These are phyloP conservation scores for Lontra canadensis DNA, from an alignment of 2,113 vertebrate species.

Conservation along the genomic window DNA sequence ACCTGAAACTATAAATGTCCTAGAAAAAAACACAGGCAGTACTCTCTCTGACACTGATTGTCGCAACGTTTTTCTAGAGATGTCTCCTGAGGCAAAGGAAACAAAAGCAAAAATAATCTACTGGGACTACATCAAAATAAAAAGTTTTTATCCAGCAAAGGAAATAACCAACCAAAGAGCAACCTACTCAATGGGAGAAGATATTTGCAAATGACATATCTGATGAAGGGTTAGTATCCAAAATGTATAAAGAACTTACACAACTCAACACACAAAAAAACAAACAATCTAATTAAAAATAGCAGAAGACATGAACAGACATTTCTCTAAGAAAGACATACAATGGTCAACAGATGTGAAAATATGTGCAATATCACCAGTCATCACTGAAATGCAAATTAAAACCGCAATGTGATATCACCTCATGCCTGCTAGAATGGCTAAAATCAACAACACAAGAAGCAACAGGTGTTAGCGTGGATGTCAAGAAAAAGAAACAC, in stretches of 20 bases:
- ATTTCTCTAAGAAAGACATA: not conserved
- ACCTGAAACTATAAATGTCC: not conserved
- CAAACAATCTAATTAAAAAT: not conserved
- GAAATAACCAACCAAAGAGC: not conserved
- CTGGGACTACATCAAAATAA: not conserved
- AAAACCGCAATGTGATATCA: not conserved
- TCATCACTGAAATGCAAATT: not conserved
- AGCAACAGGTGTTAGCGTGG: not conserved
- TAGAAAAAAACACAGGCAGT: not conserved
- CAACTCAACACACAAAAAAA: not conserved
- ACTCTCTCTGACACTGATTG: not conserved
- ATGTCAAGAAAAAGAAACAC: not conserved
- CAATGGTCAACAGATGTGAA: not conserved
- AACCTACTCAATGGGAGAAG: not conserved
- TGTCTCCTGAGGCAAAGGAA: not conserved
- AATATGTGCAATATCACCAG: not conserved
- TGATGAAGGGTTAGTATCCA: not conserved
- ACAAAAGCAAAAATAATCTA: not conserved
- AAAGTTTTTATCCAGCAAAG: not conserved
- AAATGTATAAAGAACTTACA: not conserved
- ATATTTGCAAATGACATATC: not conserved
- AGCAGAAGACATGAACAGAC: not conserved
- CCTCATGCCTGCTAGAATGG: not conserved
- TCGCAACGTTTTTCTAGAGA: not conserved
- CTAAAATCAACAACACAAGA: not conserved